Evolutionary conservation across 2,888 invertebrate species (phyloP).

Genomic region (Lepidonotus clava): DNA sequence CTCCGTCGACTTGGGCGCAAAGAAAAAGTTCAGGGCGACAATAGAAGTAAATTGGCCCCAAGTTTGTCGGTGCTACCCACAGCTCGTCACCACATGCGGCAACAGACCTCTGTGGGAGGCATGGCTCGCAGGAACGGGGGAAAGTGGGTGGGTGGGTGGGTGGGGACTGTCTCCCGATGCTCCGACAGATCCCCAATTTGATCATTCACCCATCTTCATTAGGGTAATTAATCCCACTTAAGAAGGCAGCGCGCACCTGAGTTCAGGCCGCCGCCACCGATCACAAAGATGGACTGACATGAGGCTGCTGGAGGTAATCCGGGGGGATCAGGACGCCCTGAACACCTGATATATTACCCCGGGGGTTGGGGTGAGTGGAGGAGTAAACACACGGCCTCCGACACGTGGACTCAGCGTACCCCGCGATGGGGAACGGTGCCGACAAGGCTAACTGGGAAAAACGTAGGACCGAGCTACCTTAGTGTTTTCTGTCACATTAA

Average conservation of each 20-base stretch:
- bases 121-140: background rate
- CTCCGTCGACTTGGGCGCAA: too few species aligned
- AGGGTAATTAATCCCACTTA: slow-evolving; percentile 49
- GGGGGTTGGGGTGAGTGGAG: background rate
- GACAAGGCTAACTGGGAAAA: too few species aligned
- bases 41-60: background rate
- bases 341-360: slow-evolving; percentile 7
- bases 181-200: slow-evolving; percentile 42
- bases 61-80: background rate
- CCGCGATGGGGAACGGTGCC: too few species aligned
- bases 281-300: slow-evolving; percentile 16
- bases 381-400: too few species aligned
- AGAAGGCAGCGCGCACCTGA: slow-evolving; percentile 16
- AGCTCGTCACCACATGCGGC: background rate
- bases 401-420: too few species aligned
- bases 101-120: background rate
- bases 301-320: background rate
- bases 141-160: background rate
- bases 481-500: too few species aligned
- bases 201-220: slow-evolving; percentile 48
- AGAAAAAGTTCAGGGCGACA: background rate
- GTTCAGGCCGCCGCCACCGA: slow-evolving; percentile 20
- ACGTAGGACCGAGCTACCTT: too few species aligned
- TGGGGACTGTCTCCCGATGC: background rate
- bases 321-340: background rate